Base-by-base conservation (phyloP, 2,888 invertebrate genomes). In the Vesta saturnalis region DNA sequence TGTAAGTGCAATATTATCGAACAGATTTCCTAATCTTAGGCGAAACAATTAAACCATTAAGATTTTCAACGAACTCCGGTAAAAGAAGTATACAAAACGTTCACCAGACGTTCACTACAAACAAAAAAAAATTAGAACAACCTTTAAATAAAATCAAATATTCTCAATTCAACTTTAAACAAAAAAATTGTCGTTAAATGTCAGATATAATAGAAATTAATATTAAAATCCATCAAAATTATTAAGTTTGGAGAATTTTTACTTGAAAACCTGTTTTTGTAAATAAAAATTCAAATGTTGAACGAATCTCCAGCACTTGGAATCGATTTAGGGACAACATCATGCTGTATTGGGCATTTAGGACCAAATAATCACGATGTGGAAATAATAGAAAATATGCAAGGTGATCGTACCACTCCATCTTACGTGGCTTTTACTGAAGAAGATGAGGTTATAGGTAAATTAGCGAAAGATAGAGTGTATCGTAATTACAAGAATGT, bases 301-400 rank as follows among this genome's bases (percentile, higher is more conserved):
- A 18, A 21, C 39, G 35, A 52, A 3, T 57, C 57, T 0, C 49
- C 60, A 18, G 46, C 65, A 5, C 47, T 72, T 16, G 72, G 72
- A 52, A 72, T 72, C 14, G 72, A 72, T 67, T 65, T 72, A 15
- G 72, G 72, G 49, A 72, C 72, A 4, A 71, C 70, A 3, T 62
- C 64, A 55, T 72, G 69, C 18, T 72, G 69, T 30, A 57, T 72
- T 8, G 69, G 67, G 1, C 56, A 60, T 21, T 55, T 59, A 15
- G 10, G 6, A 18, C 14, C 23, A 1, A 43, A 67, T 43, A 64
- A 67, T 63, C 60, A 56, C 52, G 54, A 64, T 21, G 60, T 60
- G 23, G 46, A 61, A 16, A 57, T 72, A 6, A 69, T 72, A 12
- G 64, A 69, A 47, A 66, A 71, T 39, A 57, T 59, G 54, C 46